phyloP scores from a whole-genome alignment of 1,140 invertebrate genomes.

The Tribolium madens region DNA sequence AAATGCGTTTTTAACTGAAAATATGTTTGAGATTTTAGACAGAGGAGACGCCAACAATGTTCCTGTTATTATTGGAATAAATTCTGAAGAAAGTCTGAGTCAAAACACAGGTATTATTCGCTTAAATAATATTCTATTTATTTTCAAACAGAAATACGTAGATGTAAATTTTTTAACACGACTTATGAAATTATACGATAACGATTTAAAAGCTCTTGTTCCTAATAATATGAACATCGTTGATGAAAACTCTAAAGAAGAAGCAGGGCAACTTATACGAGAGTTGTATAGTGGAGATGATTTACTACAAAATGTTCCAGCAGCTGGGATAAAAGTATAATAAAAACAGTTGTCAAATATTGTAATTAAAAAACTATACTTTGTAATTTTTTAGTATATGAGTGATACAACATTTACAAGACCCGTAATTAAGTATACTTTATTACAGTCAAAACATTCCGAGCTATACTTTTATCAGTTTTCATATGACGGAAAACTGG shows the following conservation, averaged over 20 bases:
- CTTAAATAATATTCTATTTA: neutral
- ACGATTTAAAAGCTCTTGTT: neutral
- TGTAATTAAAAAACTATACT: neutral
- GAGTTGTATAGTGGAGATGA: conserved; percentile 33
- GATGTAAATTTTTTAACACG: conserved; percentile 1
- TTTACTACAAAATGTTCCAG: conserved; percentile 26
- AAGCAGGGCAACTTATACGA: conserved; percentile 33
- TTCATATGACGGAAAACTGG: conserved; percentile 37
- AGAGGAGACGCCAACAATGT: conserved; percentile 51
- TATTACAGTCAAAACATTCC: conserved; percentile 9
- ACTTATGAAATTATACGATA: neutral
- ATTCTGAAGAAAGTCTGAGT: conserved; percentile 52
- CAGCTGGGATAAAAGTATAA: conserved; percentile 38
- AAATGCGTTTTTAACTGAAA: conserved; percentile 52
- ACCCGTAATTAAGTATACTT: conserved; percentile 16
- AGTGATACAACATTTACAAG: conserved; percentile 43
- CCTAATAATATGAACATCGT: conserved; percentile 15
- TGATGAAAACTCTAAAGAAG: neutral
- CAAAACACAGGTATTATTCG: conserved; percentile 7
- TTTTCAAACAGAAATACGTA: neutral
- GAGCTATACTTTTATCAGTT: conserved; percentile 43
- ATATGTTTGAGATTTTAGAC: conserved; percentile 46
- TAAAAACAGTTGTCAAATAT: neutral
- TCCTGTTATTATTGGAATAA: conserved; percentile 55
- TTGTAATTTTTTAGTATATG: conserved; percentile 12